Conservation (phyloP, 2,888 invertebrate genomes). For the Lepas anatifera region DNA sequence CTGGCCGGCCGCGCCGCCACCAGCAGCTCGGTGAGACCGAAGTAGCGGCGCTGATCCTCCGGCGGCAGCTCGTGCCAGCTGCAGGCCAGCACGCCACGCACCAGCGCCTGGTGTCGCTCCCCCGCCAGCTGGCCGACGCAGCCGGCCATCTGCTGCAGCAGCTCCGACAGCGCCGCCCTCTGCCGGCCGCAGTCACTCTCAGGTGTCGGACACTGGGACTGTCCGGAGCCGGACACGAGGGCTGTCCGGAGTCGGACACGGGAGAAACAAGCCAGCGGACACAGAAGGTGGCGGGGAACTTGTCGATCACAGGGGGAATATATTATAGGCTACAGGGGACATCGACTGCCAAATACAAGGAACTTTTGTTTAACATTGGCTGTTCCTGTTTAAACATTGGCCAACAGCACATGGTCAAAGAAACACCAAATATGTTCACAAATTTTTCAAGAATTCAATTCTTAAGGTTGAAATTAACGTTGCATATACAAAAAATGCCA, state of each 20-base stretch:
- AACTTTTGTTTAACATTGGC: no score
- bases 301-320: not conserved
- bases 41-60: not conserved
- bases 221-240: no score
- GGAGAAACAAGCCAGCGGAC: not conserved
- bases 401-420: no score
- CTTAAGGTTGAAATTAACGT: no score
- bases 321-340: not conserved
- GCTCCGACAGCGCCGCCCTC: not conserved
- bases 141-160: constrained; percentile 3
- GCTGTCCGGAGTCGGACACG: no score
- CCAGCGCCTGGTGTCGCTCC: not conserved
- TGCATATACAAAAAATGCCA: no score
- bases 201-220: no score
- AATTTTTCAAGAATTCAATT: no score
- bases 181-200: not conserved
- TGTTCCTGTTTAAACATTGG: no score
- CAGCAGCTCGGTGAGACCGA: not conserved
- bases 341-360: not conserved
- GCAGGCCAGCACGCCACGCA: constrained; percentile 4
- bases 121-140: not conserved
- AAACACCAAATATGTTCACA: no score
- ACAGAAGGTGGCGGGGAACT: not conserved
- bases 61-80: not conserved
- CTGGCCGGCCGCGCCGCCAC: not conserved